Evolutionary conservation across 2,888 invertebrate genomes (phyloP).

Genomic region (Mythimna vitellina): DNA sequence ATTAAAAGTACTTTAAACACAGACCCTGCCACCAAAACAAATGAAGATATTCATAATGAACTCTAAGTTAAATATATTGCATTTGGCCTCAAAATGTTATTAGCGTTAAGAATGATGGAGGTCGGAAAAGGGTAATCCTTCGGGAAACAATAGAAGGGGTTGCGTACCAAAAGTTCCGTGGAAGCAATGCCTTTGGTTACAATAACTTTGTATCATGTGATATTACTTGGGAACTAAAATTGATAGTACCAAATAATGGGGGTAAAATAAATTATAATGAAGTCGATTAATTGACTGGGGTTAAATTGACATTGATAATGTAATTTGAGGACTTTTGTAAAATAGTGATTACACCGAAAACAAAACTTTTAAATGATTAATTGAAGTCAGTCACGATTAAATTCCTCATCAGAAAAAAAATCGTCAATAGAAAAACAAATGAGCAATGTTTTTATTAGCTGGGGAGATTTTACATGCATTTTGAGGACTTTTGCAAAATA

Average conservation of each 20-base stretch:
- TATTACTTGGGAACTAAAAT: conserved; percentile 56
- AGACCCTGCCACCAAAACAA: conserved; percentile 44
- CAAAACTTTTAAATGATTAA: too few species aligned
- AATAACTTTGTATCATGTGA: conserved; percentile 61
- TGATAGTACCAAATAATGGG: conserved; percentile 37
- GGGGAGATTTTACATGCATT: too few species aligned
- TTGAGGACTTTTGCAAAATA: too few species aligned
- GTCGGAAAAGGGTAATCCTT: conserved; percentile 69
- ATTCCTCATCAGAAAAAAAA: too few species aligned
- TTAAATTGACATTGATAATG: neutral
- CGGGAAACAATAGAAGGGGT: conserved; percentile 69
- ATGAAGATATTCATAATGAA: conserved; percentile 67
- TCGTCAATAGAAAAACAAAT: neutral
- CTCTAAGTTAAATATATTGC: conserved; percentile 66
- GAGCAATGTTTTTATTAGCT: too few species aligned
- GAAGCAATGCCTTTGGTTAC: conserved; percentile 59
- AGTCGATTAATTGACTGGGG: conserved; percentile 29
- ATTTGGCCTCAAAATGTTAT: conserved; percentile 70
- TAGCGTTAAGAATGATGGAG: conserved; percentile 70
- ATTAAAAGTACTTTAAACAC: conserved; percentile 37
- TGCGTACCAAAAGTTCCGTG: conserved; percentile 59
- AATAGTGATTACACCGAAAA: too few species aligned
- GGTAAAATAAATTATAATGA: conserved; percentile 36
- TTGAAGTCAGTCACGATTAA: neutral
- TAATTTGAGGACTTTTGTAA: neutral